A percentile compares a stretch with the other conserved stretches of the same genome.
These are phyloP conservation scores for Smutsia temminckii DNA, from an alignment of 2,797 vertebrate species.

Conservation along the genomic window DNA sequence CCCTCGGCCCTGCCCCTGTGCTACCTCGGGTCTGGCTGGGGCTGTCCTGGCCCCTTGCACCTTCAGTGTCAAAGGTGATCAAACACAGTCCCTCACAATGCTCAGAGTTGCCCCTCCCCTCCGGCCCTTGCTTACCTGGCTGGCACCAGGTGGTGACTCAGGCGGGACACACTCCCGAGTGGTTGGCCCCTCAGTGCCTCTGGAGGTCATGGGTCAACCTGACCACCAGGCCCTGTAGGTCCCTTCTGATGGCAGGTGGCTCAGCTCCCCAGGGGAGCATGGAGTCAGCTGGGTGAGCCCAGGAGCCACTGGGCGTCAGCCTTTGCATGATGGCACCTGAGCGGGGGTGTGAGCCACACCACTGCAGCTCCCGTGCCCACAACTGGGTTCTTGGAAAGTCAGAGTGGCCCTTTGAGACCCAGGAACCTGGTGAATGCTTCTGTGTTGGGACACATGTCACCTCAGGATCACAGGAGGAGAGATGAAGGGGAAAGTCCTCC, in stretches of 20 bases:
- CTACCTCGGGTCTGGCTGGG: background rate
- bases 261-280: accelerated
- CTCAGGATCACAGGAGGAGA: background rate
- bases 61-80: accelerated
- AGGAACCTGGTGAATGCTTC: accelerated
- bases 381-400: no score
- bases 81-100: background rate
- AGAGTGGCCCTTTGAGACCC: background rate
- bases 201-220: background rate
- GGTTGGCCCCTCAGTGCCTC: no score
- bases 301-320: background rate
- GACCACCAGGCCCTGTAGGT: background rate
- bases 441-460: accelerated
- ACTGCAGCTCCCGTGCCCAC: no score
- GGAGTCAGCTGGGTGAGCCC: background rate
- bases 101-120: background rate
- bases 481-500: background rate
- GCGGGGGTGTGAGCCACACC: background rate
- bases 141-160: background rate
- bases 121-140: background rate
- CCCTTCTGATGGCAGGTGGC: background rate
- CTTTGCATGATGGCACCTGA: no score
- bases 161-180: background rate
- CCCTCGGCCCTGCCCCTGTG: accelerated
- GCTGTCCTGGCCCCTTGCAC: background rate